Evolutionary conservation across 2,113 vertebrate species (phyloP), one percentile per base, ranked within the genome.

Genomic region (Limnothrissa miodon): DNA sequence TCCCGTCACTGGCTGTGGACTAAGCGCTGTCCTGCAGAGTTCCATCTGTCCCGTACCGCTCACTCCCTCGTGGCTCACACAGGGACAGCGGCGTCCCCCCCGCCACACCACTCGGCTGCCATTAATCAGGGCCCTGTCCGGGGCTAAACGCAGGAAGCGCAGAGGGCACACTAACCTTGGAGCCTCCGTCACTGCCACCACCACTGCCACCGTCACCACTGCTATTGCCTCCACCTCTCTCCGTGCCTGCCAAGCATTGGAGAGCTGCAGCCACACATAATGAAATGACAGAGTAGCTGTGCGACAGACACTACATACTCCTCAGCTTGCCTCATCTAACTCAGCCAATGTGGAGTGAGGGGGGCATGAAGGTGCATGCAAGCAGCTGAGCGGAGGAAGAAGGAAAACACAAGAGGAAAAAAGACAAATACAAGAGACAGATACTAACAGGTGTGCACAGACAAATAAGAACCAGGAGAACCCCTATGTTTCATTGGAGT

Each of bases 81-180:
- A 42, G 66, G 66, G 66, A 59, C 23, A 3, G 45, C 23, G 29
- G 59, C 59, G 39, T 1, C 59, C 29, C 59, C 25, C 29, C 45
- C 39, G 56, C 56, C 42, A 45, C 8, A 5, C 81, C 44, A 74
- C 59, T 19, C 59, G 15, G 29, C 23, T 74, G 29, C 81, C 29
- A 82, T 82, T 48, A 45, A 78, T 74, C 81, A 82, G 66, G 25
- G 44, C 81, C 62, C 62, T 82, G 81, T 36, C 81, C 81, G 51
- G 42, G 51, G 46, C 81, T 82, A 82, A 82, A 82, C 81, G 45
- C 59, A 19, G 56, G 21, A 39, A 39, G 44, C 56, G 5, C 53
- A 70, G 81, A 70, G 81, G 81, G n/a, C 81, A 70, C 39, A 33
- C 66, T 82, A 70, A 80, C 42, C 83, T 80, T 79, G 53, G 25